These are phyloP conservation scores for Chlamydotis undulata DNA, from an alignment of 2,113 vertebrate genomes.

Conservation along the genomic window DNA sequence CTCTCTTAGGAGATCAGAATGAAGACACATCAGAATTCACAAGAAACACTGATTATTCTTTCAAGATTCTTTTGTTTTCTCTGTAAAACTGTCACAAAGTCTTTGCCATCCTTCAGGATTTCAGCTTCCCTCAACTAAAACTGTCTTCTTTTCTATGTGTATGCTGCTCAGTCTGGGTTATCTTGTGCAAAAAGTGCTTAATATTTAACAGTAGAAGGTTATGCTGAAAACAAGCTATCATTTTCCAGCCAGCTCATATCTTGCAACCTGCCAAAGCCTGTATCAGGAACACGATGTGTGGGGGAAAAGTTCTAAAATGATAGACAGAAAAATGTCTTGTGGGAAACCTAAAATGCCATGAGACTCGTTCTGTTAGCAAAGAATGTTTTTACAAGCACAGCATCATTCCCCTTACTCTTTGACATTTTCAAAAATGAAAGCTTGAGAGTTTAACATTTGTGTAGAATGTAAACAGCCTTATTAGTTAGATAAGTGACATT, in stretches of 20 bases:
- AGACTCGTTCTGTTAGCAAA: conserved; percentile 20
- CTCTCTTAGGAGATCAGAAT: not conserved
- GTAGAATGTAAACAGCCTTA: conserved; percentile 25
- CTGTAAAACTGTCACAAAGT: not conserved
- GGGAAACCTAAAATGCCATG: conserved; percentile 35
- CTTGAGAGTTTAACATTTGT: not conserved
- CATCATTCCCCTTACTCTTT: not conserved
- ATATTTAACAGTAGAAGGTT: not conserved
- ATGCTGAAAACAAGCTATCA: conserved; percentile 25
- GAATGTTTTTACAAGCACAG: conserved; percentile 8
- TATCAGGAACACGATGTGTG: conserved; percentile 12
- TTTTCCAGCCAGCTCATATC: conserved; percentile 21
- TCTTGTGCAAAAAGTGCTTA: not conserved
- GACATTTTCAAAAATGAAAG: conserved; percentile 29
- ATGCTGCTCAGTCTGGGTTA: not conserved
- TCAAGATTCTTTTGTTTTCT: not conserved
- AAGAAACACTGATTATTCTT: not conserved
- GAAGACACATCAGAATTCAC: not conserved
- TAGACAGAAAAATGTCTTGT: conserved; percentile 23
- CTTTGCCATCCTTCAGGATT: not conserved
- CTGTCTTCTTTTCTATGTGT: not conserved
- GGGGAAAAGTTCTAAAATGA: conserved; percentile 42
- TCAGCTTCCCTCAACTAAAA: not conserved
- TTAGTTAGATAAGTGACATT: not conserved
- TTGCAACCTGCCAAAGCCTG: not conserved